A percentile compares a stretch with the other conserved stretches of the same genome.
These are phyloP conservation scores for Apotomis turbidana DNA, from an alignment of 2,888 invertebrate species.

Conservation along the genomic window DNA sequence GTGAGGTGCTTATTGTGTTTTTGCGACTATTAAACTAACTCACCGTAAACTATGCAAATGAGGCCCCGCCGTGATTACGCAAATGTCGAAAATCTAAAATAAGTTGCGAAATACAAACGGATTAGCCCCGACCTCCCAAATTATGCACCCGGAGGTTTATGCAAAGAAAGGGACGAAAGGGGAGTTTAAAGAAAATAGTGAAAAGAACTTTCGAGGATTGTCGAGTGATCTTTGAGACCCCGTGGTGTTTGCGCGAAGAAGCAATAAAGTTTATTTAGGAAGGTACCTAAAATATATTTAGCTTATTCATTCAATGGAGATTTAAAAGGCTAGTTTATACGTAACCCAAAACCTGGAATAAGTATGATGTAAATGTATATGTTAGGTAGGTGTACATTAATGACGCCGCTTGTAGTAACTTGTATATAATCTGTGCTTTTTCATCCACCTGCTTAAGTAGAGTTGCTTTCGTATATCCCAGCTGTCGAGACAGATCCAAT, in stretches of 20 bases:
- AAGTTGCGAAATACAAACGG: conserved; percentile 43
- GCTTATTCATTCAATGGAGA: no score
- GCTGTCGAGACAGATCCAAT: no score
- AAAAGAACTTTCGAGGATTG: conserved; percentile 22
- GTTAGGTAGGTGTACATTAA: no score
- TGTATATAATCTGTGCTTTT: no score
- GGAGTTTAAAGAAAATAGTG: conserved; percentile 38
- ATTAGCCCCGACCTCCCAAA: conserved; percentile 41
- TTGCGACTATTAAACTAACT: conserved; percentile 28
- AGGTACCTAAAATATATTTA: neutral
- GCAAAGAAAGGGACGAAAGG: conserved; percentile 32
- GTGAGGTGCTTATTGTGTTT: conserved; percentile 1
- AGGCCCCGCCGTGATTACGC: conserved; percentile 23
- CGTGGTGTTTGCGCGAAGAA: neutral
- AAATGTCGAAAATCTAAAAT: conserved; percentile 42
- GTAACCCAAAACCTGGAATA: no score
- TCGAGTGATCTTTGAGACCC: conserved; percentile 14
- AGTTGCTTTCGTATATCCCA: no score
- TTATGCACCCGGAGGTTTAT: conserved; percentile 44
- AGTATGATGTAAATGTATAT: no score
- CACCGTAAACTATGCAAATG: conserved; percentile 36
- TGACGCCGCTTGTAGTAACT: no score
- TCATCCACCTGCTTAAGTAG: no score
- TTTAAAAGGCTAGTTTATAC: no score
- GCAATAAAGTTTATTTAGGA: conserved; percentile 18